Evolutionary conservation across 2,888 invertebrate genomes (phyloP).

Genomic region (Hipparchia semele): DNA sequence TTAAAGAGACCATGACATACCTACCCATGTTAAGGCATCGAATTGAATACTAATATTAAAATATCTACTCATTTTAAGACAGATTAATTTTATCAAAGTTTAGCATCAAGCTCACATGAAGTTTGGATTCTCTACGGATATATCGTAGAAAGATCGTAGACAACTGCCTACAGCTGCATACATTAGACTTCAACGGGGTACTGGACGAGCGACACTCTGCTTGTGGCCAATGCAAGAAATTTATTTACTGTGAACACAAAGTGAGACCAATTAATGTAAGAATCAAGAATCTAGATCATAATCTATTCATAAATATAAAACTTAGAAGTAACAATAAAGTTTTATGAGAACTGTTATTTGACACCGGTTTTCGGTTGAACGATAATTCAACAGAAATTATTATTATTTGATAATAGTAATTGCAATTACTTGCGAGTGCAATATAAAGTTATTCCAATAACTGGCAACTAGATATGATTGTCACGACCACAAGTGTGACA

Average conservation of each 20-base stretch:
- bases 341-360: not conserved
- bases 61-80: too few species aligned
- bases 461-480: slow-evolving; percentile 23
- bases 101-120: too few species aligned
- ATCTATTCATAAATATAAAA: too few species aligned
- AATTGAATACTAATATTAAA: too few species aligned
- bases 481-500: slow-evolving; percentile 37
- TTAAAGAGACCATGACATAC: too few species aligned
- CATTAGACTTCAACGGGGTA: slow-evolving; percentile 27
- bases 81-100: too few species aligned
- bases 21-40: too few species aligned
- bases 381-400: not conserved
- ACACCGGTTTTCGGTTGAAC: not conserved
- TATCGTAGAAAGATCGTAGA: slow-evolving; percentile 6
- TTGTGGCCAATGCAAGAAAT: not conserved
- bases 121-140: not conserved
- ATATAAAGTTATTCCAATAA: slow-evolving; percentile 3
- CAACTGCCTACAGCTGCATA: slow-evolving; percentile 6
- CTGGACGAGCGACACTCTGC: not conserved
- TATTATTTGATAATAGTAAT: not conserved
- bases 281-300: not conserved
- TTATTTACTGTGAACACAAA: too few species aligned
- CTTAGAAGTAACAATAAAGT: not conserved
- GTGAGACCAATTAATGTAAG: not conserved
- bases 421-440: slow-evolving; percentile 7